phyloP scores from a whole-genome alignment of 2,888 invertebrate species.

The Drosophila anomelani region DNA sequence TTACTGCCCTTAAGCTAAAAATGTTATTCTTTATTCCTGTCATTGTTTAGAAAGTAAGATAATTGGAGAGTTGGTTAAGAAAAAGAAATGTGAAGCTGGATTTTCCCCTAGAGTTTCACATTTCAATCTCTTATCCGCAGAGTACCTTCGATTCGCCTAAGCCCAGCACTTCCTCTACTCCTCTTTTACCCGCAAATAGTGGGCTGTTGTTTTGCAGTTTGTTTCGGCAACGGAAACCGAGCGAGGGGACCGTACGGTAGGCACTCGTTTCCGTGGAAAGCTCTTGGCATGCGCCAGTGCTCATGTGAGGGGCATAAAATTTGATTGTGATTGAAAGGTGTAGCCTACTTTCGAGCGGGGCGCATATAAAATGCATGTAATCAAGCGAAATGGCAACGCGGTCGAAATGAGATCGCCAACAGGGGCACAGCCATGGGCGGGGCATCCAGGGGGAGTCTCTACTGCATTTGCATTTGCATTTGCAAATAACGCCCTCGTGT shows the following conservation, averaged over 20 bases:
- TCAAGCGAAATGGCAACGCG: slow-evolving; percentile 74
- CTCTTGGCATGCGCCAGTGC: slow-evolving; percentile 23
- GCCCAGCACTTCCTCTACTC: background rate
- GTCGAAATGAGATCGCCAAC: slow-evolving; percentile 34
- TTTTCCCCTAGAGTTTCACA: background rate
- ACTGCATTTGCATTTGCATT: slow-evolving; percentile 56
- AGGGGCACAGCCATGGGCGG: background rate
- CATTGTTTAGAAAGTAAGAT: background rate
- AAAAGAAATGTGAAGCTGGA: too few relatives aligned
- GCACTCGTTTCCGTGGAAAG: slow-evolving; percentile 30
- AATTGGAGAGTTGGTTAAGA: background rate
- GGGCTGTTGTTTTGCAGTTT: slow-evolving; percentile 23
- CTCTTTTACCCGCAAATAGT: slow-evolving; percentile 22
- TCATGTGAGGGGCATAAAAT: slow-evolving; percentile 66
- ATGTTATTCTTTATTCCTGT: background rate
- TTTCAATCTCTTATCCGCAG: background rate
- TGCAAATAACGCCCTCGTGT: slow-evolving; percentile 35
- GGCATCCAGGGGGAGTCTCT: background rate
- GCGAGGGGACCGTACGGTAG: slow-evolving; percentile 30
- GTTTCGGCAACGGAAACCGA: slow-evolving; percentile 62
- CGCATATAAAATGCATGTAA: slow-evolving; percentile 78
- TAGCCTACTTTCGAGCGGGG: slow-evolving; percentile 76
- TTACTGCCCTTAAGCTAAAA: background rate
- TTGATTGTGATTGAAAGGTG: slow-evolving; percentile 80
- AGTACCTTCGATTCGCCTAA: slow-evolving; percentile 9